Base-by-base conservation (phyloP, 2,797 vertebrate species). In the Pelochelys cantorii region DNA sequence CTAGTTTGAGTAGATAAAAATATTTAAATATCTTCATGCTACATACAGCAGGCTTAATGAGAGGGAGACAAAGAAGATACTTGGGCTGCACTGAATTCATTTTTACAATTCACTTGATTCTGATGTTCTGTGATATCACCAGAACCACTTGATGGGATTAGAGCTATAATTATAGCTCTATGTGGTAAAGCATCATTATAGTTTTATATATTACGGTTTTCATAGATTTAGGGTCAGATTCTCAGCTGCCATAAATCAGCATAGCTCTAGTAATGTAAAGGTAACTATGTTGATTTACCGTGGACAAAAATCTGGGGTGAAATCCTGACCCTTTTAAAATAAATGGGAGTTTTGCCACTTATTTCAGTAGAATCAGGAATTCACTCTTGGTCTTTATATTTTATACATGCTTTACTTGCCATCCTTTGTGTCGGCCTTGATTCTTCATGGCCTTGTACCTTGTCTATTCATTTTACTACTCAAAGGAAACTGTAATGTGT, bases 131-230 rank as follows among this genome's bases (percentile, higher is more conserved):
- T 91, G 90, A 89, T 96, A 95, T 89, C 0, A 13, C 90, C 85
- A 96, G 92, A 94, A 96, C 89, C 54, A 90, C 92, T 95, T 95
- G 94, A 95, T 93, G 87, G 95, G 95, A 95, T 96, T 97, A 97
- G 78, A 79, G 87, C 84, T 82, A 88, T 93, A 96, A 95, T 96
- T 97, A 96, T 84, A 89, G 80, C 90, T 48, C 42, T 8, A 48
- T 48, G 42, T 48, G 8, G 42, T 48, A 8, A 48, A 48, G 42
- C 42, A 48, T 48, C 42, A 48, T 48, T 48, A 48, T 48, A 48
- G 42, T 48, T 94, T 93, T 96, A 91, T 96, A 94, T 94, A 91
- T 97, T 94, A 92, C 42, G 55, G 13, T 87, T 91, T 92, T 95
- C 96, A 95, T 92, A 94, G 95, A 91, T 85, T 90, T 62, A 91